Evolutionary conservation across 1,140 invertebrate genomes (phyloP).

Genomic region (Streblospio benedicti): DNA sequence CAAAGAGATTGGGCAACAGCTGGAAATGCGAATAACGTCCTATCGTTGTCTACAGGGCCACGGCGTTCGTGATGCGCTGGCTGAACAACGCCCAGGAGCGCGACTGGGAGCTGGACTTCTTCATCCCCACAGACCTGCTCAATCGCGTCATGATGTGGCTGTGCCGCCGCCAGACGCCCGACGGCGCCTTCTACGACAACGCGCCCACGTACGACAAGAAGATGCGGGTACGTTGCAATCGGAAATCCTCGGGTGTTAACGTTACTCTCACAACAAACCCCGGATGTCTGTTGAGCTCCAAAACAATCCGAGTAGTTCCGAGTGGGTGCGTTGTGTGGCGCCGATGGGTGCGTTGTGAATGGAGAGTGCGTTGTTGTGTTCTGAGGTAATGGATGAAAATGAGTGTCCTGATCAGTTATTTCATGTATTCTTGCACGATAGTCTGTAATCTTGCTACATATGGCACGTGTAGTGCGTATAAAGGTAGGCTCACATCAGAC

Average conservation of each 20-base stretch:
- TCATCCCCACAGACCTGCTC: conserved; percentile 37
- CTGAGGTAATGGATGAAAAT: not conserved
- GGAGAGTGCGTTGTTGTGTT: too few species aligned
- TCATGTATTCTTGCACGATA: too few species aligned
- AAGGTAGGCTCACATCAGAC: too few species aligned
- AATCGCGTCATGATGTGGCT: conserved; percentile 39
- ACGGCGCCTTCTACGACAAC: conserved; percentile 35
- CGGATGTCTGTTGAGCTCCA: too few species aligned
- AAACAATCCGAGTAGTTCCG: too few species aligned
- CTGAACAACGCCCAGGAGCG: conserved; percentile 35
- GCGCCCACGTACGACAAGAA: conserved; percentile 36
- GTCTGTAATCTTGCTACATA: too few species aligned
- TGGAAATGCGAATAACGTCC: too few species aligned
- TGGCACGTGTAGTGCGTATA: too few species aligned
- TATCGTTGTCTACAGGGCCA: conserved; percentile 31
- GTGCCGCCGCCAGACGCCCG: conserved; percentile 32
- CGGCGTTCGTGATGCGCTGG: conserved; percentile 41
- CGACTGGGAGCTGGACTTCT: conserved; percentile 37
- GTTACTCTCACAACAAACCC: too few species aligned
- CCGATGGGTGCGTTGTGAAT: too few species aligned
- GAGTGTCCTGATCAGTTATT: not conserved
- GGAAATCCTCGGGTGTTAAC: conserved; percentile 44
- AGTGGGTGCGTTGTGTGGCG: too few species aligned
- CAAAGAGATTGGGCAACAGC: too few species aligned
- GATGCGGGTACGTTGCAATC: conserved; percentile 19